These are phyloP conservation scores for Staurois parvus DNA, from an alignment of 2,797 vertebrate species.

Conservation along the genomic window DNA sequence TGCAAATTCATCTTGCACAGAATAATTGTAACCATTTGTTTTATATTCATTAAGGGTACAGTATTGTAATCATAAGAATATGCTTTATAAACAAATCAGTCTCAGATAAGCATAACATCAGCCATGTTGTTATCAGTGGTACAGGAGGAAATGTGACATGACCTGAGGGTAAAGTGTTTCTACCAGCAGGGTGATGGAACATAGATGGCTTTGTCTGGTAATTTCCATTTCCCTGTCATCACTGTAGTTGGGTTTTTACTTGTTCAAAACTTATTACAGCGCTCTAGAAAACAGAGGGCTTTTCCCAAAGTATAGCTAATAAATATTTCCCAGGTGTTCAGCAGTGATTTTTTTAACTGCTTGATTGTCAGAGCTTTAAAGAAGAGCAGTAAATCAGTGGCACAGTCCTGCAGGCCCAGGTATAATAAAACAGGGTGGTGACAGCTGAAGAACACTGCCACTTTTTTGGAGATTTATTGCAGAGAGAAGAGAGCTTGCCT, in stretches of 20 bases:
- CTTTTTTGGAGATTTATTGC: slow-evolving; percentile 67
- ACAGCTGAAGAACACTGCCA: slow-evolving; percentile 75
- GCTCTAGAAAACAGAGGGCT: slow-evolving; percentile 56
- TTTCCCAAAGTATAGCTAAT: slow-evolving; percentile 69
- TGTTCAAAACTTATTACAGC: slow-evolving; percentile 42
- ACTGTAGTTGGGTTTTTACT: slow-evolving; percentile 12
- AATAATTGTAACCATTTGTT: too few relatives aligned
- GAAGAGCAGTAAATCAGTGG: slow-evolving; percentile 72
- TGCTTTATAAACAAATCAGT: neutral
- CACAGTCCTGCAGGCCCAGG: slow-evolving; percentile 68
- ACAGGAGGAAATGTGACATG: neutral
- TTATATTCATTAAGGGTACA: neutral
- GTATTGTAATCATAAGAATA: neutral
- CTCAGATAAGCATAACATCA: neutral
- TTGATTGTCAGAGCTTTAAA: slow-evolving; percentile 69
- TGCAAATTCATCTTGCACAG: too few relatives aligned
- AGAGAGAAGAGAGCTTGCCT: slow-evolving; percentile 32
- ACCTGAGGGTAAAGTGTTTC: neutral
- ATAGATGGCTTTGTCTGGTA: slow-evolving; percentile 49
- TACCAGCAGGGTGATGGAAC: slow-evolving; percentile 19
- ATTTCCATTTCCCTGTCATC: slow-evolving; percentile 51
- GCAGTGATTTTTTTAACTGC: slow-evolving; percentile 68
- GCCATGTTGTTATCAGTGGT: neutral
- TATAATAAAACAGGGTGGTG: slow-evolving; percentile 70
- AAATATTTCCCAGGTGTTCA: slow-evolving; percentile 75